Evolutionary conservation across 2,888 invertebrate genomes (phyloP).

Genomic region (Leptothorax acervorum): DNA sequence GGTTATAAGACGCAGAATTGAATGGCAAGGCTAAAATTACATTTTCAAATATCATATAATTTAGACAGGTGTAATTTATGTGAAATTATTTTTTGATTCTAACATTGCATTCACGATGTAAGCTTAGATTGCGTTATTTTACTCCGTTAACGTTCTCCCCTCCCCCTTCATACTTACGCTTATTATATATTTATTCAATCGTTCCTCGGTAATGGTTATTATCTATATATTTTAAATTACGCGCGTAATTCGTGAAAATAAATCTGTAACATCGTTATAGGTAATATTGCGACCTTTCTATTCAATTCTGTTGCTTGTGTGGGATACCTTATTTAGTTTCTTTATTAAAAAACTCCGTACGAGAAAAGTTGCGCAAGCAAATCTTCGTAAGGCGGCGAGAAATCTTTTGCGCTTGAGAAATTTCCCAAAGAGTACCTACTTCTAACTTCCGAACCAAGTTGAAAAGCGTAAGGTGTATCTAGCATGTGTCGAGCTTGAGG

Average conservation of each 20-base stretch:
- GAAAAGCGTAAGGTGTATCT: conserved; percentile 44
- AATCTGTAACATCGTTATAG: conserved; percentile 15
- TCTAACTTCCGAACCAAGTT: conserved; percentile 46
- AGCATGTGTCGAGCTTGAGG: conserved; percentile 23
- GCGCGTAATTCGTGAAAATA: conserved; percentile 38
- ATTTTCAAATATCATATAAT: conserved; percentile 2
- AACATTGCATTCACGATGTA: conserved; percentile 26
- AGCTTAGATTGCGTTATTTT: conserved; percentile 20
- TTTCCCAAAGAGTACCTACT: conserved; percentile 38
- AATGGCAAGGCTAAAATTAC: conserved; percentile 48
- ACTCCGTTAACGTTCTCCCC: not conserved
- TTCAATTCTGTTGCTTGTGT: conserved; percentile 42
- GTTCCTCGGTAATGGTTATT: not conserved
- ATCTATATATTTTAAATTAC: conserved; percentile 1
- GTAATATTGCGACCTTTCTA: conserved; percentile 20
- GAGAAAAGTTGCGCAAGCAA: conserved; percentile 50
- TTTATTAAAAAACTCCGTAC: conserved; percentile 46
- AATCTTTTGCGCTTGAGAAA: conserved; percentile 37
- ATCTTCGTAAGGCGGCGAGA: conserved; percentile 47
- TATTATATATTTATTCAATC: conserved; percentile 27
- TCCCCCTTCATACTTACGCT: not conserved
- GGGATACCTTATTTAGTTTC: conserved; percentile 25
- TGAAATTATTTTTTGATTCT: conserved; percentile 14
- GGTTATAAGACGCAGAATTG: conserved; percentile 52
- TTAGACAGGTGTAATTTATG: conserved; percentile 13